Conservation (phyloP, 2,113 vertebrate species). For the Alouatta palliata region DNA sequence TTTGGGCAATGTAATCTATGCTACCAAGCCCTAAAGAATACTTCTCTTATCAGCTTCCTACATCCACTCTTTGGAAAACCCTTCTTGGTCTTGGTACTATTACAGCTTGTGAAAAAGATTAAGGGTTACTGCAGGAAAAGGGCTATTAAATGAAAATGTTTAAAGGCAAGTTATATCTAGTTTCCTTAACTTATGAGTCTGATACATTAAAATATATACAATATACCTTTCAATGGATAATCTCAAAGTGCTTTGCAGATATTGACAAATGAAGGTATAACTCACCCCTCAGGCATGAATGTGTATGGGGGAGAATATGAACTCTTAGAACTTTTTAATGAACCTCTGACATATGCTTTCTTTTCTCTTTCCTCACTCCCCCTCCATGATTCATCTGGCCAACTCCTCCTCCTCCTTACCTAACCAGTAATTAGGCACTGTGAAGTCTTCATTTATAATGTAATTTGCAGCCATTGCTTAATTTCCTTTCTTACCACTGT, state of each 20-base stretch:
- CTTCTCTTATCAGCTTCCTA: slow-evolving; percentile 58
- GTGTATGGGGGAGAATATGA: background rate
- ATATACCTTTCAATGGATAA: background rate
- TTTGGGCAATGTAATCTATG: slow-evolving; percentile 45
- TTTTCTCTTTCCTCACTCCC: background rate
- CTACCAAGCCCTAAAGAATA: background rate
- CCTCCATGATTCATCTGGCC: background rate
- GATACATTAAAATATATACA: slow-evolving; percentile 31
- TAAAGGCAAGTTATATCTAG: slow-evolving; percentile 36
- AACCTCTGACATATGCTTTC: background rate
- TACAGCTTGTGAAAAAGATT: slow-evolving; percentile 52
- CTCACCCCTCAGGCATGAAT: background rate
- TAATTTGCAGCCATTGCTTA: background rate
- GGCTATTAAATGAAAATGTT: slow-evolving; percentile 36
- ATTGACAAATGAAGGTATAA: background rate
- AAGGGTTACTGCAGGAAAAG: slow-evolving; percentile 51
- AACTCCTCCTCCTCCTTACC: background rate
- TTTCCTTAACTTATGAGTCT: slow-evolving; percentile 1
- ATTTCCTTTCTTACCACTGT: background rate
- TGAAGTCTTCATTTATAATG: background rate
- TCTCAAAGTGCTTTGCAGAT: background rate
- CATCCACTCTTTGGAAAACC: slow-evolving; percentile 53
- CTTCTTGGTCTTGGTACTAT: background rate
- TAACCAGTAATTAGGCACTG: background rate
- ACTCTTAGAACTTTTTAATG: background rate